Conservation (phyloP, 2,113 vertebrate genomes). For the Indicator indicator region DNA sequence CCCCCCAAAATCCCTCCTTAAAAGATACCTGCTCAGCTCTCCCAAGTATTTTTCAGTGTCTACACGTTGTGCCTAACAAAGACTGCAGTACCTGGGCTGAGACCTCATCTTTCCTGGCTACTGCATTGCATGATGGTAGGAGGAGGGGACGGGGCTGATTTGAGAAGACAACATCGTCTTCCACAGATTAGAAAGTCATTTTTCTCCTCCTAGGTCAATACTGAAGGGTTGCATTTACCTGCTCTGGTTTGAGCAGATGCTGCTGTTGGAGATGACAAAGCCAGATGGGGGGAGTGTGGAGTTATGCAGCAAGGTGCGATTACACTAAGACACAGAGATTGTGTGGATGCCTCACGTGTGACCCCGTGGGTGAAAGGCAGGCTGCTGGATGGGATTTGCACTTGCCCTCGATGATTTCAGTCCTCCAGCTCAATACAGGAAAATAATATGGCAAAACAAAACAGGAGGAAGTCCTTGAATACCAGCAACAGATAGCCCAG, state of each 20-base stretch:
- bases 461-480: background rate
- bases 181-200: conserved; percentile 6
- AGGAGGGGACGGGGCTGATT: background rate
- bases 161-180: background rate
- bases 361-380: background rate
- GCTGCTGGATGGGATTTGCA: background rate
- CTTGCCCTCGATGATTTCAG: background rate
- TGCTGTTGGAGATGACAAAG: background rate
- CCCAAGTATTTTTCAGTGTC: background rate
- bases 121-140: background rate
- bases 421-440: background rate
- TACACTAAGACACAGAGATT: background rate
- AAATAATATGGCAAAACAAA: background rate
- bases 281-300: background rate
- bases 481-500: background rate
- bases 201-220: background rate
- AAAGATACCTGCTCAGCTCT: background rate
- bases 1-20: background rate
- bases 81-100: background rate
- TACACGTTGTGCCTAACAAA: background rate
- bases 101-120: background rate
- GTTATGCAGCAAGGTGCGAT: background rate
- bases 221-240: background rate
- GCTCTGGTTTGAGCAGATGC: background rate
- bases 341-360: rapidly evolving